Evolutionary conservation across 1,140 invertebrate genomes (phyloP), one percentile per base, ranked within the genome.

Genomic region (Mercenaria mercenaria): DNA sequence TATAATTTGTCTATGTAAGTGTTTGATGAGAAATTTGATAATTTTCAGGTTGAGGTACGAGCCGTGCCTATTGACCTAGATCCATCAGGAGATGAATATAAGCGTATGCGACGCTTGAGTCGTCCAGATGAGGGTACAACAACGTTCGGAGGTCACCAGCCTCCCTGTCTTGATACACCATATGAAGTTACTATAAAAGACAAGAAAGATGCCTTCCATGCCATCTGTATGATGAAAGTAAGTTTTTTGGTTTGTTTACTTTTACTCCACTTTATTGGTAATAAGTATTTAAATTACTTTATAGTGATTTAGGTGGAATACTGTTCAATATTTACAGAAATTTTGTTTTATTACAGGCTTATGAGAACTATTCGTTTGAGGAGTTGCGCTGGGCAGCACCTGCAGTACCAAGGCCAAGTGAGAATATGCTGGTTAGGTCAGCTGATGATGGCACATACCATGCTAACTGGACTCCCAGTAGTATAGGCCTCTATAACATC

Each of bases 291-390:
- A n/a, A n/a, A n/a, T n/a, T n/a, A n/a, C n/a, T n/a, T n/a, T n/a
- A n/a, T n/a, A n/a, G n/a, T n/a, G n/a, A n/a, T n/a, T n/a, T n/a
- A n/a, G n/a, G n/a, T n/a, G n/a, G n/a, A n/a, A n/a, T n/a, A n/a
- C n/a, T n/a, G n/a, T n/a, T n/a, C n/a, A n/a, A n/a, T n/a, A n/a
- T n/a, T n/a, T n/a, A n/a, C n/a, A n/a, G n/a, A n/a, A n/a, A n/a
- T n/a, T n/a, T n/a, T n/a, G n/a, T n/a, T n/a, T n/a, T 47, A 47
- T 93, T 93, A 41, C 94, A 98, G 97, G 97, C 97, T 0, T 99
- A 98, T 96, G 98, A 99, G 93, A 98, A 99, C 94, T 99, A 99
- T 94, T 99, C 99, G 0, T 99, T 99, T 96, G 99, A 99, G 96
- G 99, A 99, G 95, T 96, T 99, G 6, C 97, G 99, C 41, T 98